Percentiles rank a stretch among this genome's conserved stretches.
These are phyloP conservation scores for Tapirus terrestris DNA, from an alignment of 2,113 vertebrate genomes.

Conservation along the genomic window DNA sequence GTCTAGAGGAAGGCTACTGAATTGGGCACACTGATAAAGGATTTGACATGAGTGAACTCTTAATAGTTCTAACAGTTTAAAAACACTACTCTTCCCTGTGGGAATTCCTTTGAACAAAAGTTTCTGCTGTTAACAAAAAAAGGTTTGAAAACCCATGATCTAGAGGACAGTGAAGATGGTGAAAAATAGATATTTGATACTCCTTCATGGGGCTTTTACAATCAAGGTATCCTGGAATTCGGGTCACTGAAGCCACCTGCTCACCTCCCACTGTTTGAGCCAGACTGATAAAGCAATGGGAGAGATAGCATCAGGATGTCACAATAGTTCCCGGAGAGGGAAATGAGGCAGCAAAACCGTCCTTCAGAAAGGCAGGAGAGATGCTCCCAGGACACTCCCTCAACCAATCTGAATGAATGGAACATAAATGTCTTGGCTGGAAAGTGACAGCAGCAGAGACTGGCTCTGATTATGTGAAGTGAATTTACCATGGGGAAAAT, in stretches of 20 bases:
- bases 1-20: background rate
- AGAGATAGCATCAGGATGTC: background rate
- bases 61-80: background rate
- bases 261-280: background rate
- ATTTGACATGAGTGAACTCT: background rate
- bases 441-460: background rate
- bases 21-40: background rate
- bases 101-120: background rate
- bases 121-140: background rate
- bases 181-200: background rate
- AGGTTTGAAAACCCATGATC: background rate
- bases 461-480: background rate
- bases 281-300: background rate
- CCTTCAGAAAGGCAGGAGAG: background rate
- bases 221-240: background rate
- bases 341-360: background rate
- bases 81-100: background rate
- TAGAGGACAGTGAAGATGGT: background rate
- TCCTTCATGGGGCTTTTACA: constrained; percentile 35
- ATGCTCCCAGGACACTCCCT: background rate
- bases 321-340: background rate
- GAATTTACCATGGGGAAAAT: background rate
- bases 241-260: background rate
- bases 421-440: background rate
- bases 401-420: background rate